These are phyloP conservation scores for Zoanthus solanderi DNA, from an alignment of 92 coral and sea anemone genomes.

Conservation along the genomic window DNA sequence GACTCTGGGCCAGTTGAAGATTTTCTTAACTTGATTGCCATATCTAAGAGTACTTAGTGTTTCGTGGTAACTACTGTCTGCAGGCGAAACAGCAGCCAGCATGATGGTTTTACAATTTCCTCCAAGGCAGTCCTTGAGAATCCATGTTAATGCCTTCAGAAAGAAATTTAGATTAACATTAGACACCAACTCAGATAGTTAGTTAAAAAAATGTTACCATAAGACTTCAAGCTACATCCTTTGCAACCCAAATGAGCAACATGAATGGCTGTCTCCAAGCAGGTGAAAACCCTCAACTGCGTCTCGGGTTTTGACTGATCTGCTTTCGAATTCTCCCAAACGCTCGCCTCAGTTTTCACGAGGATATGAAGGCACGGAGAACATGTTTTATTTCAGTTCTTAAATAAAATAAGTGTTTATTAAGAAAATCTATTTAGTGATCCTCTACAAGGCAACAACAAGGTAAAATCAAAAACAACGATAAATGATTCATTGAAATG, in stretches of 20 bases:
- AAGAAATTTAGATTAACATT: not conserved
- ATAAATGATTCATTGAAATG: not conserved
- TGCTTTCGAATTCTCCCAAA: no score
- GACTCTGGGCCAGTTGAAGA: conserved; percentile 81
- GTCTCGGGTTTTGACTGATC: no score
- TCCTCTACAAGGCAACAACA: no score
- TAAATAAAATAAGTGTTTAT: not conserved
- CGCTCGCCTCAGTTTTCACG: no score
- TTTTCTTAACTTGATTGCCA: conserved; percentile 93
- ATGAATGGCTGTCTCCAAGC: no score
- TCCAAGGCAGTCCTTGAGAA: conserved; percentile 96
- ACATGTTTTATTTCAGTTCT: not conserved
- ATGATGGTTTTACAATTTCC: conserved; percentile 94
- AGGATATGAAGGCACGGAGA: not conserved
- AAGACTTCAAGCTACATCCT: no score
- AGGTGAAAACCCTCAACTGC: no score
- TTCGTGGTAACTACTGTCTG: conserved; percentile 81
- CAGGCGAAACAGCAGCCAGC: conserved; percentile 96
- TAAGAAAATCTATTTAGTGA: no score
- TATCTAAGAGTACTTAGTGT: conserved; percentile 93
- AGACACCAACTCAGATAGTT: not conserved
- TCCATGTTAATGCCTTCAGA: conserved; percentile 90
- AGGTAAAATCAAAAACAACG: no score
- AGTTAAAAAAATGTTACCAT: no score
- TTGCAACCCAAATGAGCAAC: not conserved